phyloP scores from a whole-genome alignment of 2,113 vertebrate genomes.

The Tonatia bakeri region DNA sequence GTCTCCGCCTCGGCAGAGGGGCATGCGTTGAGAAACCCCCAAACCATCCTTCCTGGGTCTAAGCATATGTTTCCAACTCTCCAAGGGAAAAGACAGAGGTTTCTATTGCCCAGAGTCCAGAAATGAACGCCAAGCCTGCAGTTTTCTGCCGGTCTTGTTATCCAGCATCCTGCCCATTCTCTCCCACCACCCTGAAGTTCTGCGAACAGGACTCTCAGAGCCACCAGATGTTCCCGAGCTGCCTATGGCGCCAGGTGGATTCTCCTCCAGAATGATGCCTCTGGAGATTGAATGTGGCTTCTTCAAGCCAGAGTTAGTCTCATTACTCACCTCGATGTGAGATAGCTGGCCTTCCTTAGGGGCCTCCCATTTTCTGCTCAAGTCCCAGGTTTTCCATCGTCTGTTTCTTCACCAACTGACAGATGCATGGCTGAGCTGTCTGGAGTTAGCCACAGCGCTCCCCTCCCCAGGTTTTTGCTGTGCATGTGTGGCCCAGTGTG shows the following conservation, averaged over 20 bases:
- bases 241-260: background rate
- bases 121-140: background rate
- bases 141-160: background rate
- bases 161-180: background rate
- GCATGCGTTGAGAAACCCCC: background rate
- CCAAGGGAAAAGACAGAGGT: background rate
- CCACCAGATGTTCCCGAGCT: background rate
- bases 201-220: background rate
- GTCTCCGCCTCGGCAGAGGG: background rate
- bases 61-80: background rate
- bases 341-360: too few relatives aligned
- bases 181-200: background rate
- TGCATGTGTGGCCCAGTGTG: accelerated
- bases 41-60: background rate
- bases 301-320: background rate
- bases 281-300: accelerated
- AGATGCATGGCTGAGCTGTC: background rate
- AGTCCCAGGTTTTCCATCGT: background rate
- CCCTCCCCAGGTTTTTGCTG: background rate
- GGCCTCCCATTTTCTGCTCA: background rate
- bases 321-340: accelerated
- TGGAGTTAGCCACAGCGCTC: background rate
- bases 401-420: background rate
- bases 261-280: accelerated
- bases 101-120: background rate